phyloP scores from a whole-genome alignment of 2,888 invertebrate genomes.

The Leptothorax acervorum region DNA sequence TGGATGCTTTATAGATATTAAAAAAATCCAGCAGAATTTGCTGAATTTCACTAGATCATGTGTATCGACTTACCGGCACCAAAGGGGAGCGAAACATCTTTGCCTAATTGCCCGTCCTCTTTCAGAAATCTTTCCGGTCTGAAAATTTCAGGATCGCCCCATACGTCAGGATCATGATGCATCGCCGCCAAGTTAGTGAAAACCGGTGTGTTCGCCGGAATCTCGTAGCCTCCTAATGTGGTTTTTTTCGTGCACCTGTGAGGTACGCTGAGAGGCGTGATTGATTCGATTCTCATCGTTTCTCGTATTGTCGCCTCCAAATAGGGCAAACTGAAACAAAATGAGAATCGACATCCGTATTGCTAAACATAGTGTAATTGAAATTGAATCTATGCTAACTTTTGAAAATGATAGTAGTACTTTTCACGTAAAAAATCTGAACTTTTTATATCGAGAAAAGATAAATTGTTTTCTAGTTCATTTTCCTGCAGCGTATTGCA shows the following conservation, averaged over 20 bases:
- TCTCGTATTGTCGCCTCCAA: constrained; percentile 89
- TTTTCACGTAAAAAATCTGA: neutral
- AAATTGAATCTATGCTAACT: neutral
- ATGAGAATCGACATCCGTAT: neutral
- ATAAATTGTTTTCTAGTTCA: neutral
- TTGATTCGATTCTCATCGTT: constrained; percentile 87
- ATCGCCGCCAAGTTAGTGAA: constrained; percentile 87
- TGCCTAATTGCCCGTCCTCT: constrained; percentile 86
- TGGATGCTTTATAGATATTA: neutral
- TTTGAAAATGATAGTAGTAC: neutral
- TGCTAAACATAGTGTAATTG: neutral
- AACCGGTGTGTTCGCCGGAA: constrained; percentile 88
- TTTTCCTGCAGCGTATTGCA: neutral
- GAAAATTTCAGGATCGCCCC: constrained; percentile 90
- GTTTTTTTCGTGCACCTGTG: constrained; percentile 87
- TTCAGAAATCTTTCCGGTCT: constrained; percentile 89
- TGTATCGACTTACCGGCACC: constrained; percentile 87
- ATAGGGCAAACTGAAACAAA: constrained; percentile 87
- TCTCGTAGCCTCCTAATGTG: constrained; percentile 87
- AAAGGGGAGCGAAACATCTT: constrained; percentile 89
- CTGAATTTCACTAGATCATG: neutral
- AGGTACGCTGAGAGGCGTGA: constrained; percentile 88
- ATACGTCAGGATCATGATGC: constrained; percentile 87
- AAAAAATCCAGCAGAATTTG: neutral
- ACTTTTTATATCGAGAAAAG: neutral